Evolutionary conservation across 2,113 vertebrate genomes (phyloP), one percentile per base, ranked within the genome.

Genomic region (Perognathus longimembris): DNA sequence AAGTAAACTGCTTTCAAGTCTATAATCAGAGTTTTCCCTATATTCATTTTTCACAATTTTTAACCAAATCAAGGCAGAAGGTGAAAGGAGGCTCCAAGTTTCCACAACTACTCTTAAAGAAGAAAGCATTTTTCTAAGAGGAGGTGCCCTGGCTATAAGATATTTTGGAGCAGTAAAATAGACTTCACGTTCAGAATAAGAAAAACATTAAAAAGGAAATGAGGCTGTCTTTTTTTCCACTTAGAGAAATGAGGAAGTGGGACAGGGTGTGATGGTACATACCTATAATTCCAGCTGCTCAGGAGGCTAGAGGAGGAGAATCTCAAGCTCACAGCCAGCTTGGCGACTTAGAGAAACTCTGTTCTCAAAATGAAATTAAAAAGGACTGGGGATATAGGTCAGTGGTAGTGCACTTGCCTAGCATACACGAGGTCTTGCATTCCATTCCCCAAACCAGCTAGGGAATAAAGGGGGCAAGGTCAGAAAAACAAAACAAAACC

Each of bases 171-270:
- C 71, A 8, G 57, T 4, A 82, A 42, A 84, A 81, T 50, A 34
- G 10, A 85, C 42, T 66, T 64, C 21, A 15, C 85, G 32, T 82
- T 94, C 57, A 71, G 17, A 75, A 42, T 76, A 83, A 76, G 75
- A 85, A 95, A 88, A 94, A 61, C n/a, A 18, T 54, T 14, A 95
- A 63, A 21, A 67, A 88, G 34, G 45, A 97, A 95, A 89, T 36
- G n/a, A 94, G 61, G n/a, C 12, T 64, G 64, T 74, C 50, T 54
- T 30, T 80, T 80, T 66, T 83, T 45, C 63, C 63, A 89, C 22
- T 83, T 70, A 92, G 63, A 91, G 76, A 95, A 95, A 87, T 38
- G 70, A 93, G 87, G 69, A 95, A 89, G 70, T 74, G 14, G 21
- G 63, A 28, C 63, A 28, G 63, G 63, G 63, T 30, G 24, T 64